Conservation (phyloP, 2,113 vertebrate genomes). For the Barbus barbus region DNA sequence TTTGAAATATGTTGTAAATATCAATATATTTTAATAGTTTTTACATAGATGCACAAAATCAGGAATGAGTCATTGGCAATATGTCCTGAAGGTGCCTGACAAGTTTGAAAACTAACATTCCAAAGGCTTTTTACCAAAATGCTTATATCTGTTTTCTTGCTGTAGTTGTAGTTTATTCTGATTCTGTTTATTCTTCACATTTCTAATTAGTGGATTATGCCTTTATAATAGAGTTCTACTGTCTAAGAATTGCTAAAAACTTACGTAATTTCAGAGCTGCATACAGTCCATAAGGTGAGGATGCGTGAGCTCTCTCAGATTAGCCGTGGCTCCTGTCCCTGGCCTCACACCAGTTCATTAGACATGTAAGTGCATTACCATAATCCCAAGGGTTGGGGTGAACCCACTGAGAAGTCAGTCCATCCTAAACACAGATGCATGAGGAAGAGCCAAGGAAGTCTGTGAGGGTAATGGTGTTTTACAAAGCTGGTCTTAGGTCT, state of each 20-base stretch:
- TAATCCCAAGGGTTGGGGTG: conserved; percentile 77
- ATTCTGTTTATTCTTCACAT: background rate
- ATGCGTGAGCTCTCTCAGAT: conserved; percentile 57
- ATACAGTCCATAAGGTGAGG: conserved; percentile 35
- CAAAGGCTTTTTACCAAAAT: too few relatives aligned
- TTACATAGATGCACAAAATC: too few relatives aligned
- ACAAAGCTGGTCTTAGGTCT: conserved; percentile 24
- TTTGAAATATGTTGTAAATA: too few relatives aligned
- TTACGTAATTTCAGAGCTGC: conserved; percentile 60
- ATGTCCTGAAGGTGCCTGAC: background rate
- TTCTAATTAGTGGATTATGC: background rate
- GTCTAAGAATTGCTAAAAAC: conserved; percentile 54
- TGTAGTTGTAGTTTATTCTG: background rate
- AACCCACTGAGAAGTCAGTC: conserved; percentile 56
- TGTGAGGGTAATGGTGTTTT: conserved; percentile 54
- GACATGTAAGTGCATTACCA: conserved; percentile 77
- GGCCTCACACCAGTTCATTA: conserved; percentile 60
- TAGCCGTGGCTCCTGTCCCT: conserved; percentile 55
- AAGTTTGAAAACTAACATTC: background rate
- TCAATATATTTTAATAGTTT: too few relatives aligned
- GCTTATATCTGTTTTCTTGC: too few relatives aligned
- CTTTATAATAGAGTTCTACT: background rate
- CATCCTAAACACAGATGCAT: conserved; percentile 52
- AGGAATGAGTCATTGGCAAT: background rate
- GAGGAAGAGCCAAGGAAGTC: conserved; percentile 49